A percentile compares a stretch with the other conserved stretches of the same genome.
phyloP scores from a whole-genome alignment of 2,888 invertebrate genomes.

The Oscheius sp. region DNA sequence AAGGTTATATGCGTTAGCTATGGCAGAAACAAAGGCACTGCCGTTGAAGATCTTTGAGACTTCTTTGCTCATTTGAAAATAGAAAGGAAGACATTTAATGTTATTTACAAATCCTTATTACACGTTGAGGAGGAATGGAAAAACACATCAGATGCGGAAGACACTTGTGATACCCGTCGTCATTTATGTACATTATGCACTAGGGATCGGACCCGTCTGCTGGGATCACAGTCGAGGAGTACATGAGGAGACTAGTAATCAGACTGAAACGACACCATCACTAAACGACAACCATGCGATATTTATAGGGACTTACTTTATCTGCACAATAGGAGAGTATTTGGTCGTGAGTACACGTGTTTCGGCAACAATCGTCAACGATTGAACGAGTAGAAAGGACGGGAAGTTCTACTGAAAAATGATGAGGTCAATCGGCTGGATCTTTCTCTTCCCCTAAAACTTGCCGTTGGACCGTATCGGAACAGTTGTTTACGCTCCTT shows the following conservation, averaged over 20 bases:
- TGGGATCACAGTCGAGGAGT: constrained; percentile 22
- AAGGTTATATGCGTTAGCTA: too few relatives aligned
- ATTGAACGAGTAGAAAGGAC: constrained; percentile 16
- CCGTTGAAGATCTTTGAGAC: too few relatives aligned
- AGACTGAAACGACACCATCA: constrained; percentile 26
- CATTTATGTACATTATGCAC: constrained; percentile 23
- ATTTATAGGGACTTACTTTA: constrained; percentile 9
- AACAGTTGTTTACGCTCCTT: neutral
- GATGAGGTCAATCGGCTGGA: neutral
- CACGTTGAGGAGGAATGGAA: constrained; percentile 18
- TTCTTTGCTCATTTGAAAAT: too few relatives aligned
- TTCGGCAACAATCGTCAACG: constrained; percentile 18
- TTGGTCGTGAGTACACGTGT: neutral
- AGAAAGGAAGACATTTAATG: neutral
- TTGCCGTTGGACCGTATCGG: constrained; percentile 1
- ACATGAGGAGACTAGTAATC: constrained; percentile 23
- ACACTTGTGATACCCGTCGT: constrained; percentile 15
- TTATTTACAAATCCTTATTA: constrained; percentile 5
- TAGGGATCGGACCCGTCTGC: constrained; percentile 13
- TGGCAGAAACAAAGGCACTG: too few relatives aligned
- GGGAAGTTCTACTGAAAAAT: constrained; percentile 13
- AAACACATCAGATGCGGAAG: constrained; percentile 10
- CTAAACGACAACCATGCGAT: constrained; percentile 9
- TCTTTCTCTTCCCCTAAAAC: neutral
- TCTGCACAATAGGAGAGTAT: constrained; percentile 9